Conservation (phyloP, 1,140 invertebrate species). For the Sarcophaga bullata region DNA sequence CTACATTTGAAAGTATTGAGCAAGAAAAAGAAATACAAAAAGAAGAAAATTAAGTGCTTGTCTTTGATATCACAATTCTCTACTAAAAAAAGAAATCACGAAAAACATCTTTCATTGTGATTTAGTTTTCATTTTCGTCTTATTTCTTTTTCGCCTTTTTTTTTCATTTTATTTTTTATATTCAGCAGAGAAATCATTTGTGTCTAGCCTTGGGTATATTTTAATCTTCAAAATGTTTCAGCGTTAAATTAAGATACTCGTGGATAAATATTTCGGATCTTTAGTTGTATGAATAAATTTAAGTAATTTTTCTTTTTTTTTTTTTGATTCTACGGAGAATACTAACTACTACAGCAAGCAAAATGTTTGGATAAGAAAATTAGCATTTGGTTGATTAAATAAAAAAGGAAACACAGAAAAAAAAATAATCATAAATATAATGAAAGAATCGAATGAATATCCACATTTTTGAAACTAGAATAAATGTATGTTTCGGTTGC, state of each 20-base stretch:
- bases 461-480: background rate
- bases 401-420: background rate
- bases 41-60: conserved; percentile 28
- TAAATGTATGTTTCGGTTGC: conserved; percentile 1
- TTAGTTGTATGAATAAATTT: background rate
- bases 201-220: conserved; percentile 28
- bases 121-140: background rate
- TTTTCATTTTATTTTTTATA: background rate
- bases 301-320: background rate
- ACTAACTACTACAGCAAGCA: background rate
- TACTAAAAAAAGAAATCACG: background rate
- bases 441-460: too few species aligned
- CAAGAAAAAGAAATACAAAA: background rate
- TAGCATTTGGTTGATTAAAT: conserved; percentile 35
- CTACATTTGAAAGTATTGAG: background rate
- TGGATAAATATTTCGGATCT: conserved; percentile 1
- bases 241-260: conserved; percentile 33
- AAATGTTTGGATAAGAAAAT: background rate
- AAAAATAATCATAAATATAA: background rate
- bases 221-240: background rate
- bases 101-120: background rate
- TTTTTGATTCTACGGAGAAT: background rate
- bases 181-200: conserved; percentile 4
- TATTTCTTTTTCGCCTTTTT: background rate
- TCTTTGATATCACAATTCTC: conserved; percentile 24